phyloP scores from a whole-genome alignment of 2,888 invertebrate genomes.

The Cyclophora punctaria region DNA sequence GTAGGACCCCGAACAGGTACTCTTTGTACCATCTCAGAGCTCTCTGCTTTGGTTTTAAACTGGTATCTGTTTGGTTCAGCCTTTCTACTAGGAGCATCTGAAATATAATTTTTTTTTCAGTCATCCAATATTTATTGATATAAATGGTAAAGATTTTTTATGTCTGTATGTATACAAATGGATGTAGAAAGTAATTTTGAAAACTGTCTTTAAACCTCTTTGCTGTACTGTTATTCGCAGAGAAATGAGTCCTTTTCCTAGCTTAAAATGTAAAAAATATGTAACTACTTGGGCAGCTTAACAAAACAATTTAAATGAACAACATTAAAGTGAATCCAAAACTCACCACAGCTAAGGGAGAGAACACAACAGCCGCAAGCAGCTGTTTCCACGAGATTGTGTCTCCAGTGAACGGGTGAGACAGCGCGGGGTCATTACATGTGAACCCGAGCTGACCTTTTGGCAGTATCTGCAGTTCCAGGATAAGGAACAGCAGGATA shows the following conservation, averaged over 20 bases:
- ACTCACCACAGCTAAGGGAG: constrained; percentile 76
- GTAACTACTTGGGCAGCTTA: too few species aligned
- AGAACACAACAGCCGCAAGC: constrained; percentile 58
- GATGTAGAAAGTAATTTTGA: too few species aligned
- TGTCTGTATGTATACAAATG: too few species aligned
- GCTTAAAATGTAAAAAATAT: too few species aligned
- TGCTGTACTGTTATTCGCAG: too few species aligned
- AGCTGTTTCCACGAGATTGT: constrained; percentile 76
- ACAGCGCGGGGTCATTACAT: constrained; percentile 81
- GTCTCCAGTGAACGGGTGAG: constrained; percentile 79
- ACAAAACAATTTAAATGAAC: too few species aligned
- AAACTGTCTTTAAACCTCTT: too few species aligned
- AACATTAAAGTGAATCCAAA: neutral
- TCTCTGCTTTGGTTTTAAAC: constrained; percentile 35
- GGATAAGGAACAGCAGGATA: constrained; percentile 61
- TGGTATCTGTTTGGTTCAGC: constrained; percentile 30
- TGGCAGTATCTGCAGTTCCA: constrained; percentile 76
- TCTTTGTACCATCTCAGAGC: constrained; percentile 75
- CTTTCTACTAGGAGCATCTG: constrained; percentile 57
- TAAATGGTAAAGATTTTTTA: neutral
- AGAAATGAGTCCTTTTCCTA: too few species aligned
- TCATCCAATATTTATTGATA: neutral
- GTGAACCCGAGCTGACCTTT: constrained; percentile 78
- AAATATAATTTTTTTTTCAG: constrained; percentile 10
- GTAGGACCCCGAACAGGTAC: constrained; percentile 75